A percentile compares a stretch with the other conserved stretches of the same genome.
Conservation (phyloP, 2,113 vertebrate species). For the Dasypus novemcinctus region DNA sequence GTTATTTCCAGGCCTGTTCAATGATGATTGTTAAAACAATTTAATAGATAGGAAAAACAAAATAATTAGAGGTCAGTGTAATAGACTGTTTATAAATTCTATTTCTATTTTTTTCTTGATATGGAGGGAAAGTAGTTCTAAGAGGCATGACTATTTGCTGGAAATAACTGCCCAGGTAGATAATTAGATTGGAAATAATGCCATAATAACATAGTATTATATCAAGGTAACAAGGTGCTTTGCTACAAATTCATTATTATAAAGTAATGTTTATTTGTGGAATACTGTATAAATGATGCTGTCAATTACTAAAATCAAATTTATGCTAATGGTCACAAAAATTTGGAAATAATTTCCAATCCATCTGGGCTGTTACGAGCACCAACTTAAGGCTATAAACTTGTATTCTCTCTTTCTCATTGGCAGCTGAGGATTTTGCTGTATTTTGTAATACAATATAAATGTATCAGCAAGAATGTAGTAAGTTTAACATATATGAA, state of each 20-base stretch:
- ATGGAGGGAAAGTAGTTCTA: not conserved
- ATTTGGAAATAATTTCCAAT: not conserved
- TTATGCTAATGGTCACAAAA: not conserved
- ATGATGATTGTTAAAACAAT: not conserved
- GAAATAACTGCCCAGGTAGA: not conserved
- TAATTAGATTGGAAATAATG: not conserved
- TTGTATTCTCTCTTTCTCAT: not conserved
- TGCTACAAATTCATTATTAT: not conserved
- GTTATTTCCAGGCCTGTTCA: not conserved
- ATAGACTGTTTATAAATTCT: not conserved
- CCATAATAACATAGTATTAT: not conserved
- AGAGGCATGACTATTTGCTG: not conserved
- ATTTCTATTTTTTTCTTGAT: not conserved
- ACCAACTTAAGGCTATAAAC: not conserved
- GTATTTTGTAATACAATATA: not conserved
- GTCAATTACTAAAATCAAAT: not conserved
- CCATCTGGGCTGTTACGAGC: not conserved
- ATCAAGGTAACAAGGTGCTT: not conserved
- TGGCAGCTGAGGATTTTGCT: not conserved
- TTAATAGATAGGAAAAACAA: not conserved
- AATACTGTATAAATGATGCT: not conserved
- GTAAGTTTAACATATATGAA: not conserved
- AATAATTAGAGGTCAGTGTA: not conserved
- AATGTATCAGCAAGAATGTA: not conserved
- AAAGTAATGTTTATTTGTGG: not conserved